Evolutionary conservation across 2,888 invertebrate genomes (phyloP).

Genomic region (Drosophila infuscata): DNA sequence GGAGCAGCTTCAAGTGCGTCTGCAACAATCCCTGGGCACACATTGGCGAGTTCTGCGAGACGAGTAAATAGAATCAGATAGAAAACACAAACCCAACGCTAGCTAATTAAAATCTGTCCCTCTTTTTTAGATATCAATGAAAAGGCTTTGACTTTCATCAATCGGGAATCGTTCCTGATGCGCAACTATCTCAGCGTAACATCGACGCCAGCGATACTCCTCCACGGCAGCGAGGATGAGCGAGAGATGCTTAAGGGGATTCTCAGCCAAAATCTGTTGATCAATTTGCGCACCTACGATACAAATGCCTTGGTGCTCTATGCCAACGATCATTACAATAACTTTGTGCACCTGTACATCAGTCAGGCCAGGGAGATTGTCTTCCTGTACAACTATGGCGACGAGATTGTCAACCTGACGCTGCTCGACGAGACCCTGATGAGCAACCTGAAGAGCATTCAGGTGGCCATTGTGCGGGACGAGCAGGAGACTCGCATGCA

Average conservation of each 20-base stretch:
- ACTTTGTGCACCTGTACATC: slow-evolving; percentile 95
- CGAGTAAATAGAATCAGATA: slow-evolving; percentile 88
- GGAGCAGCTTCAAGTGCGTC: slow-evolving; percentile 96
- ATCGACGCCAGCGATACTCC: slow-evolving; percentile 85
- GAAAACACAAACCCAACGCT: too few species aligned
- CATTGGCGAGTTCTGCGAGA: slow-evolving; percentile 95
- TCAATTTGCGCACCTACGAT: slow-evolving; percentile 95
- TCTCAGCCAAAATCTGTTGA: slow-evolving; percentile 92
- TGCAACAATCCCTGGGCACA: slow-evolving; percentile 98
- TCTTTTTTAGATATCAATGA: slow-evolving; percentile 93
- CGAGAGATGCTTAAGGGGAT: slow-evolving; percentile 89
- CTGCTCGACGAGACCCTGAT: slow-evolving; percentile 89
- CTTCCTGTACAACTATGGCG: slow-evolving; percentile 93
- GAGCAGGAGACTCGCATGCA: slow-evolving; percentile 91
- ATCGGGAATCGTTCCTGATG: slow-evolving; percentile 91
- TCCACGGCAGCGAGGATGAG: slow-evolving; percentile 84
- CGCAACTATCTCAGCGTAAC: slow-evolving; percentile 91
- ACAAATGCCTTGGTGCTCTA: slow-evolving; percentile 93
- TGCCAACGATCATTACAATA: slow-evolving; percentile 96
- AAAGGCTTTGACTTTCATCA: slow-evolving; percentile 95
- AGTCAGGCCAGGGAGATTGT: slow-evolving; percentile 92
- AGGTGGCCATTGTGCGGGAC: slow-evolving; percentile 93
- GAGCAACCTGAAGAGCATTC: slow-evolving; percentile 93
- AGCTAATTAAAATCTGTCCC: neutral
- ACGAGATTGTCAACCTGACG: slow-evolving; percentile 92